A percentile compares a stretch with the other conserved stretches of the same genome.
Conservation (phyloP, 2,888 invertebrate genomes). For the Yponomeuta sedellus region DNA sequence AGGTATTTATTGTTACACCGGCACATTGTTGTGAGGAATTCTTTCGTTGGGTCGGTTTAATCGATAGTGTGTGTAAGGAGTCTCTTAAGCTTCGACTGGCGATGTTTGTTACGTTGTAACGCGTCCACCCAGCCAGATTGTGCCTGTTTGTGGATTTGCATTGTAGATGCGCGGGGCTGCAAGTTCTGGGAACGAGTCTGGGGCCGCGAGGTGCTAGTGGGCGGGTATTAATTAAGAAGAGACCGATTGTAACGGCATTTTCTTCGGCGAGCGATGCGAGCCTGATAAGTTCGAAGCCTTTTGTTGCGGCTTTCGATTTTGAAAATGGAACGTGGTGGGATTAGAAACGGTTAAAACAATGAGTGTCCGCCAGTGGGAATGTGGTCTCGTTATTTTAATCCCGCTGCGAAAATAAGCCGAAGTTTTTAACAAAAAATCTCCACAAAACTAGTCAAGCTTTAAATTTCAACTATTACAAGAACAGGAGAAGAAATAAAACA, state of each 20-base stretch:
- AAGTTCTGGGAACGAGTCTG: conserved; percentile 45
- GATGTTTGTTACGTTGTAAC: conserved; percentile 41
- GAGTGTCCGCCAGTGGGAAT: background rate
- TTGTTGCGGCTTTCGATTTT: conserved; percentile 29
- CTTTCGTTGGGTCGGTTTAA: conserved; percentile 57
- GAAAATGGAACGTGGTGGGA: background rate
- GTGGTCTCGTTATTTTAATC: too few relatives aligned
- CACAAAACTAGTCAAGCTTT: too few relatives aligned
- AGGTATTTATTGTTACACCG: conserved; percentile 76
- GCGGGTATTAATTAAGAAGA: conserved; percentile 65
- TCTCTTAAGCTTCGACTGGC: conserved; percentile 29
- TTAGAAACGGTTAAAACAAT: background rate
- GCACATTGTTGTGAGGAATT: conserved; percentile 74
- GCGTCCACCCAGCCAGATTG: conserved; percentile 51
- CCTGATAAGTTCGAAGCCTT: conserved; percentile 40
- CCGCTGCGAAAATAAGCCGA: too few relatives aligned
- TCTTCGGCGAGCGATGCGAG: conserved; percentile 40
- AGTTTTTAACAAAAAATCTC: too few relatives aligned
- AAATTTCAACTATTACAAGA: background rate
- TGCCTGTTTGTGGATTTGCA: conserved; percentile 63
- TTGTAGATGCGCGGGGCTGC: conserved; percentile 61
- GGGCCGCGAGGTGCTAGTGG: conserved; percentile 41
- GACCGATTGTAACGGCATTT: conserved; percentile 49
- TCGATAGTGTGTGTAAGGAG: conserved; percentile 49
- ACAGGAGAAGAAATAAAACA: background rate